Evolutionary conservation across 2,113 vertebrate genomes (phyloP), one percentile per base, ranked within the genome.

Genomic region (Tupaia tana): DNA sequence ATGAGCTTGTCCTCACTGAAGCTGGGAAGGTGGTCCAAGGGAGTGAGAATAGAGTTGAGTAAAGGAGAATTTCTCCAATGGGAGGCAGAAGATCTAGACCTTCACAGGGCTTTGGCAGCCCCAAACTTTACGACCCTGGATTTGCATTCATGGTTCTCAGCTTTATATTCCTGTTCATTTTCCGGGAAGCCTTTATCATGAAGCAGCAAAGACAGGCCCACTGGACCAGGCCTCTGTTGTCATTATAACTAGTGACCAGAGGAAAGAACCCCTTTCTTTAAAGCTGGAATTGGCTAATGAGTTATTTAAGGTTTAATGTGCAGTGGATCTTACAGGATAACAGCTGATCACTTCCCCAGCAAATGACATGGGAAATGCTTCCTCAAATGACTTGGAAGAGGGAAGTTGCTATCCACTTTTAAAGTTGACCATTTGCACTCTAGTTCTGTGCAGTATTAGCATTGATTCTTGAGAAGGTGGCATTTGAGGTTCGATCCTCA

Each of bases 51-150:
- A 3, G n/a, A 13, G 27, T 4, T 31, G 31, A 12, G 27, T 18
- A 4, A 56, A 56, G 34, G 25, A n/a, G 1, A 7, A 6, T 20
- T 56, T 1, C 29, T 15, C 3, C 11, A 9, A 1, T 7, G 15
- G 11, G 20, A 14, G 12, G 7, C 14, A 10, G 34, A 9, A 13
- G 27, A 25, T 9, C 8, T 14, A 6, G 12, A 25, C 0, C 27
- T 63, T 27, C 27, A 43, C 64, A 7, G 24, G 84, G 27, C 25
- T 31, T 2, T 18, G 2, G 4, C 2, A 66, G 18, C n/a, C 34
- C 59, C 27, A 25, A 70, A 14, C 73, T 25, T 22, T 7, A 12
- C 7, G 59, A 16, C 52, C 74, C 58, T 25, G 85, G 8, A 2
- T 63, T 64, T 79, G 9, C 2, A 12, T 4, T 66, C 58, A 15